A percentile compares a stretch with the other conserved stretches of the same genome.
These are phyloP conservation scores for Mycteria americana DNA, from an alignment of 2,797 vertebrate genomes.

Conservation along the genomic window DNA sequence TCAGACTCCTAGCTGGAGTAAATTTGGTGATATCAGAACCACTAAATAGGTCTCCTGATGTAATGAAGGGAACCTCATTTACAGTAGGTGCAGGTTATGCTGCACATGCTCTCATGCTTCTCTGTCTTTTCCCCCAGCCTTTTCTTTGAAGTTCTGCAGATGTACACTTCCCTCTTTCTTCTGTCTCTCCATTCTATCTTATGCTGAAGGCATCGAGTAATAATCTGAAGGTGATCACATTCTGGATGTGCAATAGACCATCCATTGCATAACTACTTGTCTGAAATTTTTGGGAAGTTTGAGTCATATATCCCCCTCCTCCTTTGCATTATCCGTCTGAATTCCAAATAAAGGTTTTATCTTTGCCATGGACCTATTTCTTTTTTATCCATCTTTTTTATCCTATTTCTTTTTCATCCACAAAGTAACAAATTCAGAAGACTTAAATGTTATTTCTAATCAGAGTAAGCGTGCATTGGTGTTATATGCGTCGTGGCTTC, in stretches of 20 bases:
- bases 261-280: neutral
- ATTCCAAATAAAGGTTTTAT: neutral
- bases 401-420: neutral
- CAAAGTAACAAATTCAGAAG: neutral
- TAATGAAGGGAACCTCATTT: neutral
- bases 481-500: fast-evolving
- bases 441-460: neutral
- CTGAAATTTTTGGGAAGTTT: neutral
- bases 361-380: neutral
- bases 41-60: neutral
- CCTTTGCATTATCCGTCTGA: neutral
- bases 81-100: neutral
- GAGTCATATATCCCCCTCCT: neutral
- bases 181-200: neutral
- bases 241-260: neutral
- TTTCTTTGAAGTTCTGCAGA: neutral
- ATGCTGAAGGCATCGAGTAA: neutral
- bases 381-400: neutral
- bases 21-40: neutral
- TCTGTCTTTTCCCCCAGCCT: neutral
- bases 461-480: neutral
- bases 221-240: neutral
- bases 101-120: neutral
- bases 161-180: neutral
- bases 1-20: neutral